Evolutionary conservation across 2,797 vertebrate species (phyloP).

Genomic region (Phaenicophaeus curvirostris): DNA sequence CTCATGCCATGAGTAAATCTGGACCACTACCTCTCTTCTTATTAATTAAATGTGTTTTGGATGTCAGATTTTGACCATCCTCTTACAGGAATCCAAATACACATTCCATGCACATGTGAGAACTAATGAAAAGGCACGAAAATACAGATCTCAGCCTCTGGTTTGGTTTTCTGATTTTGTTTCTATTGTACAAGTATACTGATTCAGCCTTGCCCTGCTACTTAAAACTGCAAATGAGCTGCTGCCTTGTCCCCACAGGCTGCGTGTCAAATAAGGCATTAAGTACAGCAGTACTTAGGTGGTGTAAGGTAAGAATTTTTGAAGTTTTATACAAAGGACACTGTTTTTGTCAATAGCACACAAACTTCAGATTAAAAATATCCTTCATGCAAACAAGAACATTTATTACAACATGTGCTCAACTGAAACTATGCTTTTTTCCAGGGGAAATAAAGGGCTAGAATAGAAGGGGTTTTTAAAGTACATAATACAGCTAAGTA

Average conservation of each 20-base stretch:
- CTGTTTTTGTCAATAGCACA: neutral
- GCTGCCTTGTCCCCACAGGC: neutral
- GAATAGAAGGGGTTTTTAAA: neutral
- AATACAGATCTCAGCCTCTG: neutral
- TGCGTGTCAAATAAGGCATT: neutral
- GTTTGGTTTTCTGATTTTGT: neutral
- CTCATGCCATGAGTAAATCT: neutral
- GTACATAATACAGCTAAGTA: neutral
- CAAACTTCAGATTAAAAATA: neutral
- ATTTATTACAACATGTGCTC: neutral
- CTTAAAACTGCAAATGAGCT: neutral
- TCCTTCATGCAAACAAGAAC: neutral
- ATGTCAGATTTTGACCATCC: neutral
- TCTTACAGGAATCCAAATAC: neutral
- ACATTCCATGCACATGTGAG: neutral
- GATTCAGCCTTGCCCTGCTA: neutral
- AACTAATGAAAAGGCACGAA: neutral
- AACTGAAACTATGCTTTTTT: neutral
- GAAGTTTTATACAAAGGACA: neutral
- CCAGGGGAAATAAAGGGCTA: neutral
- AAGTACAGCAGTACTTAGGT: neutral
- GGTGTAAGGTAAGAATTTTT: neutral
- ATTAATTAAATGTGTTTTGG: neutral
- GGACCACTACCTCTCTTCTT: neutral
- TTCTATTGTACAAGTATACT: neutral